Conservation (phyloP, 2,113 vertebrate genomes). For the Siniperca chuatsi region DNA sequence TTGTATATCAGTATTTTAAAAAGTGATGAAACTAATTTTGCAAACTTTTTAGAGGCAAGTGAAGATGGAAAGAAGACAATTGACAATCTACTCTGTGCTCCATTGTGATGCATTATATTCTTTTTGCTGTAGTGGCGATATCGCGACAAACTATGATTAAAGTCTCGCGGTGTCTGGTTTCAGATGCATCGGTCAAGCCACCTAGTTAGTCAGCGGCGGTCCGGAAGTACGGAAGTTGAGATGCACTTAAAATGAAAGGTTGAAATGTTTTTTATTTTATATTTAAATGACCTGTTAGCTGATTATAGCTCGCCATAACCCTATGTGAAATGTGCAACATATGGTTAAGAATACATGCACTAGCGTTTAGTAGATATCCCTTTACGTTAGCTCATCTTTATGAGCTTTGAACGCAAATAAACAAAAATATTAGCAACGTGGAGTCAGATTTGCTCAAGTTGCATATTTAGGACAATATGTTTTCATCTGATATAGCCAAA, state of each 20-base stretch:
- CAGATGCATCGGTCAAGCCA: neutral
- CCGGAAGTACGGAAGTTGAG: neutral
- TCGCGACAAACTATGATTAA: slow-evolving; percentile 17
- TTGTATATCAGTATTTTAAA: neutral
- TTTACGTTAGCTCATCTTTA: neutral
- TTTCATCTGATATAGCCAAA: neutral
- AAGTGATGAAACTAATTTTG: neutral
- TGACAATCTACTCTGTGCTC: neutral
- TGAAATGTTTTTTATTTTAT: neutral
- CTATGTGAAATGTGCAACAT: neutral
- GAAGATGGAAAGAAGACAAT: neutral
- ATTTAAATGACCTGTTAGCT: neutral
- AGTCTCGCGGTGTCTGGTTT: slow-evolving; percentile 42
- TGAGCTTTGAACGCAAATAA: neutral
- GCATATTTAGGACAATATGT: neutral
- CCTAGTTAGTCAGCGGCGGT: fast-evolving
- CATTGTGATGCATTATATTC: neutral
- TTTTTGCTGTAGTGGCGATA: neutral
- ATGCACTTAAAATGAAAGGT: neutral
- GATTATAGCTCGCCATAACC: neutral
- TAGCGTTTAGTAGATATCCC: neutral
- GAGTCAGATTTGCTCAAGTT: neutral
- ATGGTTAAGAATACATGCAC: neutral
- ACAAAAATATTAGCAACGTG: neutral
- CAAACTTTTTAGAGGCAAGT: neutral